Base-by-base conservation (phyloP, 2,113 vertebrate genomes). In the Nerophis ophidion region DNA sequence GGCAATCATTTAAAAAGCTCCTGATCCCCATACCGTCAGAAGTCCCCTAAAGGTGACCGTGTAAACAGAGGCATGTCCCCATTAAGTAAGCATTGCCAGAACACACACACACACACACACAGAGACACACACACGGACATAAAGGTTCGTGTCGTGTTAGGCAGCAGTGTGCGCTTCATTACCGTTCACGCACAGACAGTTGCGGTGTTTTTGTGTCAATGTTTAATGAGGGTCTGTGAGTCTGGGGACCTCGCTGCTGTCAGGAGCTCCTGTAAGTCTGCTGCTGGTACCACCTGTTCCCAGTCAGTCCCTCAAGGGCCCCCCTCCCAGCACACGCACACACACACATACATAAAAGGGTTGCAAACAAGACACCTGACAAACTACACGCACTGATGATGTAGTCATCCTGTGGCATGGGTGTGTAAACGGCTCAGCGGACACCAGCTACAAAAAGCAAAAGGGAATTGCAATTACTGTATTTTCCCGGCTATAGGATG, bases 171-270 rank as follows among this genome's bases (percentile, higher is more conserved):
- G 80, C 59, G 70, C 81, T 84, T 84, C 86, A 84, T 88, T 84
- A 88, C 82, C 75, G 84, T 79, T 83, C 81, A 81, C 84, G 83
- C 85, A 80, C 74, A 86, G 81, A 87, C 84, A 87, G 85, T 87
- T 83, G 80, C 81, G 74, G 85, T 86, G 87, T 88, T 88, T 88
- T 84, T 87, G 85, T 88, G 85, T 88, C 85, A 88, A 87, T 88
- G 84, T 88, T 88, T 88, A 88, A 88, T 88, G 85, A 87, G 87
- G 81, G 83, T 80, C 82, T 85, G 71, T 65, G 81, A 88, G 87
- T 87, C 85, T 76, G 66, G 87, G 87, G 87, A 88, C 85, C 85
- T 76, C 79, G 66, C 78, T 81, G 81, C 87, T 88, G 87, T 86
- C 87, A 88, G 81, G 82, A 85, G 82, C 82, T 84, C 84, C 85